phyloP scores from a whole-genome alignment of 2,113 vertebrate genomes.

The Calypte anna region DNA sequence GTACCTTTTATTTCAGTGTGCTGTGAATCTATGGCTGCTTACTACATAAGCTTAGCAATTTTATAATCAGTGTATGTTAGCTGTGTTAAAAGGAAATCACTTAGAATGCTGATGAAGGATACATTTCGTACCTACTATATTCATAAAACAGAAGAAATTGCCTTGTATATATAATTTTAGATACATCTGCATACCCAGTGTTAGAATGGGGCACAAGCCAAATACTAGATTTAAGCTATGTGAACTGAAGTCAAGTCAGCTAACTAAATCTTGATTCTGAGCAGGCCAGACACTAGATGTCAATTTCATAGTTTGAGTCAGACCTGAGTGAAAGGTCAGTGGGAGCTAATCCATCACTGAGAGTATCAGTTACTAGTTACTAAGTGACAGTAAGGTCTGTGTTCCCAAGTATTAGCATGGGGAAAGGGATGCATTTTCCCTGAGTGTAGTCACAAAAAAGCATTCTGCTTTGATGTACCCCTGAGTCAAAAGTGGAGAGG shows the following conservation, averaged over 20 bases:
- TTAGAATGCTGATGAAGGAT: not conserved
- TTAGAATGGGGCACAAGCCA: not conserved
- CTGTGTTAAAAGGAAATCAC: not conserved
- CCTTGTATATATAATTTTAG: not conserved
- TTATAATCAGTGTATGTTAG: accelerated
- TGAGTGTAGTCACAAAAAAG: not conserved
- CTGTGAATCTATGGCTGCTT: not conserved
- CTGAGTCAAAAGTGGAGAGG: not conserved
- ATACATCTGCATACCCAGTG: not conserved
- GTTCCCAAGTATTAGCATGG: not conserved
- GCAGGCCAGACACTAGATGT: not conserved
- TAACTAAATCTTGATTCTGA: not conserved
- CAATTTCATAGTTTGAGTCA: not conserved
- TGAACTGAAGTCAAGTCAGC: not conserved
- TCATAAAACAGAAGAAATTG: not conserved
- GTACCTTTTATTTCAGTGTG: constrained; percentile 22
- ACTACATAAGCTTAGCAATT: not conserved
- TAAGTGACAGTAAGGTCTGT: not conserved
- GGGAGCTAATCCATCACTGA: not conserved
- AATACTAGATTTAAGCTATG: not conserved
- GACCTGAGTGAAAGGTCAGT: not conserved
- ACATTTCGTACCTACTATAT: not conserved
- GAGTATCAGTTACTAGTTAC: not conserved
- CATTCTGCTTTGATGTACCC: not conserved
- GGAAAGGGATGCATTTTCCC: not conserved